Conservation (phyloP, 2,888 invertebrate species). For the Tetramorium bicarinatum region DNA sequence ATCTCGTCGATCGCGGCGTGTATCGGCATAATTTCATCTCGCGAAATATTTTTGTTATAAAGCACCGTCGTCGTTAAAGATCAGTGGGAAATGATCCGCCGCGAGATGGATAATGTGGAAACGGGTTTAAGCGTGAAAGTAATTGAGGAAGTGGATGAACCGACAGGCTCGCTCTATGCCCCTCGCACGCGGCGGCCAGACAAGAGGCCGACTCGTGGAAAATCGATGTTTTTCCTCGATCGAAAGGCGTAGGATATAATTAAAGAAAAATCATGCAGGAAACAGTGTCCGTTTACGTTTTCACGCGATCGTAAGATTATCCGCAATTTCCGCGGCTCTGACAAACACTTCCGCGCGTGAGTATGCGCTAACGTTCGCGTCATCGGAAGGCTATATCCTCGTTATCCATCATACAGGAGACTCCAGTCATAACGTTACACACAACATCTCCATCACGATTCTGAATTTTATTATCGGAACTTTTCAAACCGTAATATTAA, state of each 20-base stretch:
- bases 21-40: constrained; percentile 19
- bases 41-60: constrained; percentile 56
- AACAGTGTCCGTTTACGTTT: constrained; percentile 34
- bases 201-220: constrained; percentile 61
- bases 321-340: constrained; percentile 24
- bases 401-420: not conserved
- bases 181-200: constrained; percentile 49
- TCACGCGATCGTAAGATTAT: constrained; percentile 19
- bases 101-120: constrained; percentile 77
- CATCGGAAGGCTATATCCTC: not conserved
- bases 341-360: constrained; percentile 24
- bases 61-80: constrained; percentile 58
- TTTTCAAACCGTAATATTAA: not conserved
- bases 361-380: not conserved
- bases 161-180: constrained; percentile 61
- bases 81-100: constrained; percentile 76
- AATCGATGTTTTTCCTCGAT: constrained; percentile 57
- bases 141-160: constrained; percentile 80
- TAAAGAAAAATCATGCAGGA: constrained; percentile 40
- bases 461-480: not conserved
- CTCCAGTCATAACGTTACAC: too few species aligned
- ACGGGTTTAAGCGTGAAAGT: constrained; percentile 83
- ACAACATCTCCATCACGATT: not conserved
- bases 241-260: constrained; percentile 14
- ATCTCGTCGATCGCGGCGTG: not conserved